Evolutionary conservation across 2,113 vertebrate genomes (phyloP), one percentile per base, ranked within the genome.

Genomic region (Saimiri boliviensis): DNA sequence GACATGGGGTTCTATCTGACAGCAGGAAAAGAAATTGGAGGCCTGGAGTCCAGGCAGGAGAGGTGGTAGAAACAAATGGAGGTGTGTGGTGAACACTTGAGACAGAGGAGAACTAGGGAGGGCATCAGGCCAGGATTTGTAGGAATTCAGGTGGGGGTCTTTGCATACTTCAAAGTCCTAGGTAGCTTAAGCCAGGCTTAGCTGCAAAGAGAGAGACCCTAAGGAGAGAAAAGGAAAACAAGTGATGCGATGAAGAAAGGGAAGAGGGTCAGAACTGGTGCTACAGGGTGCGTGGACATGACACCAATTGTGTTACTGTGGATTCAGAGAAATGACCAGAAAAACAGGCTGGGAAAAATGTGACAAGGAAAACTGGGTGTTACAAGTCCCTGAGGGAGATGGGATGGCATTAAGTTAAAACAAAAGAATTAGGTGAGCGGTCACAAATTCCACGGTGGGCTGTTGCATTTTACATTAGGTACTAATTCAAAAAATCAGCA

Each of bases 201-300:
- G 63, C 52, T 42, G 4, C 2, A 30, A 66, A 47, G 9, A 14
- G 23, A 42, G 35, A 58, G 35, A 5, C 17, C 21, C 2, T 0
- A 56, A 42, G 3, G 30, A 56, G 4, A 47, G 19, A 58, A 37
- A 79, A 90, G 54, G 45, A 10, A 9, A 87, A 60, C 20, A 49
- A 71, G 37, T 1, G 30, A 20, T 32, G 74, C 17, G 42, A 35
- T 17, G 10, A 19, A 47, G 11, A 20, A 17, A 7, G 8, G 42
- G 56, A 17, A 45, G 13, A 35, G 32, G 16, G 1, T 10, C 13
- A 17, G 77, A 77, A 6, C 35, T 21, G 2, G 5, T 3, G 30
- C 23, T 19, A 8, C 8, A 11, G 32, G 77, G 35, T 49, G 17
- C 20, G 0, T 0, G 21, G 14, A 45, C 30, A 23, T 2, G 5